These are phyloP conservation scores for Stigmatopora argus DNA, from an alignment of 2,113 vertebrate species.

Conservation along the genomic window DNA sequence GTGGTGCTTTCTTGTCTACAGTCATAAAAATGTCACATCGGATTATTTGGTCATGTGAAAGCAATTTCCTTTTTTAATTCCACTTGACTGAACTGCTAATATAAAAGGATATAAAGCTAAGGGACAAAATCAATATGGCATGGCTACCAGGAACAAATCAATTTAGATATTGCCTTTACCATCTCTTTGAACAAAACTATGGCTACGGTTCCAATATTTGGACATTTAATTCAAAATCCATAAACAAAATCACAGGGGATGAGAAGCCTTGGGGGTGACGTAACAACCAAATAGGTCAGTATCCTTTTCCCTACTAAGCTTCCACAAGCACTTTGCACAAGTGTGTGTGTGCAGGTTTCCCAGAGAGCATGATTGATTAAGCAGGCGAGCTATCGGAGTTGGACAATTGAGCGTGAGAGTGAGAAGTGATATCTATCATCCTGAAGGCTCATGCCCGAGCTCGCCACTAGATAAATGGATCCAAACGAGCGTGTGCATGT, in stretches of 20 bases:
- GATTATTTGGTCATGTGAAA: background rate
- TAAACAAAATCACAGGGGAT: background rate
- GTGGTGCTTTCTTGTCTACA: background rate
- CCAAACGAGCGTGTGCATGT: constrained; percentile 11
- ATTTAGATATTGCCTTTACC: background rate
- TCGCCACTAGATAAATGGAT: constrained; percentile 59
- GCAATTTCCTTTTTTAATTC: constrained; percentile 8
- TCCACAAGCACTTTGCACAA: constrained; percentile 3
- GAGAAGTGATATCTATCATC: constrained; percentile 59
- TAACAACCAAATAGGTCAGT: background rate
- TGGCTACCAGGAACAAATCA: too few relatives aligned
- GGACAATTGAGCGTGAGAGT: constrained; percentile 56
- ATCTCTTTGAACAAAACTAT: background rate
- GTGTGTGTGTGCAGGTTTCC: constrained; percentile 26
- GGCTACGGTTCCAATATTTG: background rate
- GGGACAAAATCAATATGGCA: too few relatives aligned
- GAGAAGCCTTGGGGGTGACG: background rate
- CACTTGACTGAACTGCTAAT: constrained; percentile 4
- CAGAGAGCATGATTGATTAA: constrained; percentile 60
- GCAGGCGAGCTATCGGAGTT: constrained; percentile 43
- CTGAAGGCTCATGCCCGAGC: constrained; percentile 57
- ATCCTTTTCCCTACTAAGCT: background rate
- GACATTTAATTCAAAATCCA: background rate
- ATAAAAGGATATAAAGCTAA: background rate
- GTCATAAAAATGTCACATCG: background rate